phyloP scores from a whole-genome alignment of 2,113 vertebrate species.

The Garra rufa region DNA sequence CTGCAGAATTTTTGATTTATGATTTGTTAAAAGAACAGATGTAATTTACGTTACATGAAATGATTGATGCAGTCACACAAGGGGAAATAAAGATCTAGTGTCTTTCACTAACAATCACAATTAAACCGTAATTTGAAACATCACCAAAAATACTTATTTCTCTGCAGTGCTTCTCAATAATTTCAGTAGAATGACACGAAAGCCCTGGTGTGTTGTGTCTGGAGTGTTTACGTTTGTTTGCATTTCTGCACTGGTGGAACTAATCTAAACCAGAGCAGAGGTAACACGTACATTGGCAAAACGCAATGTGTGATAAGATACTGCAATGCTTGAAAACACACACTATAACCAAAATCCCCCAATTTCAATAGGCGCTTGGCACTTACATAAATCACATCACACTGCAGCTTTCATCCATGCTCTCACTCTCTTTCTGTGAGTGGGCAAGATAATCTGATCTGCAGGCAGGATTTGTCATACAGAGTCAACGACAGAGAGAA shows the following conservation, averaged over 20 bases:
- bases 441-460: constrained; percentile 73
- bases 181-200: too few relatives aligned
- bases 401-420: constrained; percentile 27
- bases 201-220: too few relatives aligned
- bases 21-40: not conserved
- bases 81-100: not conserved
- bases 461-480: constrained; percentile 70
- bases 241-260: not conserved
- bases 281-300: constrained; percentile 46
- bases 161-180: too few relatives aligned
- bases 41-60: not conserved
- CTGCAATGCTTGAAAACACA: not conserved
- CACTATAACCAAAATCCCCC: constrained; percentile 50
- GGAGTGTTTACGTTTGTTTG: not conserved
- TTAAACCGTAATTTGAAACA: not conserved
- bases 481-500: not conserved
- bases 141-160: too few relatives aligned
- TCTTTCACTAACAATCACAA: not conserved
- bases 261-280: constrained; percentile 1
- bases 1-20: not conserved
- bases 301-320: constrained; percentile 14
- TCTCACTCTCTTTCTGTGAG: constrained; percentile 56
- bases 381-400: constrained; percentile 76
- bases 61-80: not conserved
- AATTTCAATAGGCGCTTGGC: constrained; percentile 68